Conservation (phyloP, 2,888 invertebrate species). For the Hydroisotoma schaefferi region DNA sequence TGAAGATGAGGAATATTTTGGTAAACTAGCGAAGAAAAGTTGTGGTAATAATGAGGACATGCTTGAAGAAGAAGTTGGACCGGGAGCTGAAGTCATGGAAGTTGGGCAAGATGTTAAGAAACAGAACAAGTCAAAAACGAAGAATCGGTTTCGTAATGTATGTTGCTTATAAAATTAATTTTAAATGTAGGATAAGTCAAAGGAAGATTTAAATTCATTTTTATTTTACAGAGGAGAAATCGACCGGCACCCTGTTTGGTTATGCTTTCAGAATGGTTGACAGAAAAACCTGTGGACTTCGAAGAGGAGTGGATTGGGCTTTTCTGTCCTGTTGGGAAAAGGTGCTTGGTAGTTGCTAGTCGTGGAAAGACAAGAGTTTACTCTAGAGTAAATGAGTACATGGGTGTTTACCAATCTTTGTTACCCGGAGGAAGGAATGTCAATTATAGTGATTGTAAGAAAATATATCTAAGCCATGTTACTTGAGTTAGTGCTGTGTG, state of each 20-base stretch:
- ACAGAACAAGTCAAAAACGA: background rate
- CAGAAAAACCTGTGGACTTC: slow-evolving; percentile 76
- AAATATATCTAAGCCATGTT: background rate
- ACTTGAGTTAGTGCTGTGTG: background rate
- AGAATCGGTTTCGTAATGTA: background rate
- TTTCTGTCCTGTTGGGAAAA: slow-evolving; percentile 77
- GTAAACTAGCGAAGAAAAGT: slow-evolving; percentile 19
- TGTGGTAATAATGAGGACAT: slow-evolving; percentile 8
- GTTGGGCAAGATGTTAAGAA: no score
- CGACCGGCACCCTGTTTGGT: slow-evolving; percentile 56
- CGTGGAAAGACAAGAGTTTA: slow-evolving; percentile 67
- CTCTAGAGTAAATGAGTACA: slow-evolving; percentile 62
- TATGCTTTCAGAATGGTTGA: slow-evolving; percentile 92
- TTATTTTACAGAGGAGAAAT: background rate
- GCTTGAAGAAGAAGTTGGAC: slow-evolving; percentile 10
- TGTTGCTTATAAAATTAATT: no score
- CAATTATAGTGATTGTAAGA: slow-evolving; percentile 32
- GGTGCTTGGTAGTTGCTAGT: slow-evolving; percentile 75
- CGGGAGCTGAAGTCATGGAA: slow-evolving; percentile 44
- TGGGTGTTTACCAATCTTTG: slow-evolving; percentile 60
- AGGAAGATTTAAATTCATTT: background rate
- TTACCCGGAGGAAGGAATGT: slow-evolving; percentile 66
- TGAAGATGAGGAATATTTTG: slow-evolving; percentile 52
- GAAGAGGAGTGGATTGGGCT: slow-evolving; percentile 67
- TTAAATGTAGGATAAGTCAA: background rate